Conservation (phyloP, 1,140 invertebrate genomes). For the Cydia fagiglandana region DNA sequence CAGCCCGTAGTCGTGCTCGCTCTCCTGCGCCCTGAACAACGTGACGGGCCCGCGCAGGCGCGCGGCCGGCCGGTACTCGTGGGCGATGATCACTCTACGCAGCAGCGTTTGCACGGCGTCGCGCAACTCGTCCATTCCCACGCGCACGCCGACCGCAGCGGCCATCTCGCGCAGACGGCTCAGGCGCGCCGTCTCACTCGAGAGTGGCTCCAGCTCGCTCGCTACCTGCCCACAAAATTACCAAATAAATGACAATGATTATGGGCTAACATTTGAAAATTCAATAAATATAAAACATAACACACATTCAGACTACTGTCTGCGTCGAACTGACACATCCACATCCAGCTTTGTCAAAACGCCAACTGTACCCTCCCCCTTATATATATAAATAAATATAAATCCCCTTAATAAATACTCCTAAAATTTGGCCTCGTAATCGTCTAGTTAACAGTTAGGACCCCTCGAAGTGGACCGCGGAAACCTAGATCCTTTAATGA, state of each 20-base stretch:
- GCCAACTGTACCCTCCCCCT: too few relatives aligned
- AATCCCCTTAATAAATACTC: too few relatives aligned
- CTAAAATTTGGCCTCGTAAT: too few relatives aligned
- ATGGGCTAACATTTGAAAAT: too few relatives aligned
- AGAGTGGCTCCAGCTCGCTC: conserved; percentile 78
- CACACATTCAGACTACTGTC: conserved; percentile 5
- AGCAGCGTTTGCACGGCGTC: conserved; percentile 86
- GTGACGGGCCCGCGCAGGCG: conserved; percentile 86
- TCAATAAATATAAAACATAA: background rate
- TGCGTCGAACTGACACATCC: too few relatives aligned
- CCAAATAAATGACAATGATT: background rate
- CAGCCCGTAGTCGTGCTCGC: conserved; percentile 90
- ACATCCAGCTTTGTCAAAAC: too few relatives aligned
- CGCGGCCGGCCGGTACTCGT: conserved; percentile 84
- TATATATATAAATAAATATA: too few relatives aligned
- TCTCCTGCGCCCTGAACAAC: conserved; percentile 90
- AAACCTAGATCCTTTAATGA: too few relatives aligned
- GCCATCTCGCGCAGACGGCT: conserved; percentile 78
- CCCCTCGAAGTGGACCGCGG: too few relatives aligned
- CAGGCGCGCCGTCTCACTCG: conserved; percentile 79
- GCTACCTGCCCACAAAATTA: conserved; percentile 76
- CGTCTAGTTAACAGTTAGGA: too few relatives aligned
- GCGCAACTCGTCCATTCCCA: conserved; percentile 79
- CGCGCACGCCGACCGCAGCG: conserved; percentile 66
- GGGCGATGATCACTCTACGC: conserved; percentile 86